Conservation (phyloP, 1,140 invertebrate genomes). For the Stegodyphus dumicola region DNA sequence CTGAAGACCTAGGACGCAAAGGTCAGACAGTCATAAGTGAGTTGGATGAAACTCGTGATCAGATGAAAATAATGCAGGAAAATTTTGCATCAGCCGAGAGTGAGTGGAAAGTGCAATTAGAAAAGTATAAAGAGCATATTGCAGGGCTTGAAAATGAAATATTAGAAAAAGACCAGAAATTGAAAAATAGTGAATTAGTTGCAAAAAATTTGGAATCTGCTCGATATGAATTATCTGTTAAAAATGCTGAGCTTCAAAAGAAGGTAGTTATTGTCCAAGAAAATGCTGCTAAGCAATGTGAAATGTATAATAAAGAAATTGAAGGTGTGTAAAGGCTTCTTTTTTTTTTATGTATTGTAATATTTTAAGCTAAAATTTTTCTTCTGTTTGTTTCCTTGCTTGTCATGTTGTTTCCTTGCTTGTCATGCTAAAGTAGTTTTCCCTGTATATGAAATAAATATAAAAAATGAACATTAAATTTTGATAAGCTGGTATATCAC, state of each 20-base stretch:
- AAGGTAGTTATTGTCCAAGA: slow-evolving; percentile 68
- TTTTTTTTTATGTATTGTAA: background rate
- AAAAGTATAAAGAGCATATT: slow-evolving; percentile 68
- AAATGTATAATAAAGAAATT: slow-evolving; percentile 40
- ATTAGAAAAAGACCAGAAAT: slow-evolving; percentile 70
- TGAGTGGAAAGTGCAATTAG: slow-evolving; percentile 78
- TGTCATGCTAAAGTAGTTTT: background rate
- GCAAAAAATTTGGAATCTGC: slow-evolving; percentile 66
- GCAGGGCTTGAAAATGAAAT: slow-evolving; percentile 68
- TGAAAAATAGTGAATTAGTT: slow-evolving; percentile 63
- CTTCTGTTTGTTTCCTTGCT: background rate
- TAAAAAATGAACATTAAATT: too few relatives aligned
- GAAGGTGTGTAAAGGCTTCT: background rate
- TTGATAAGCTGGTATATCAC: too few relatives aligned
- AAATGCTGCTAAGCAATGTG: slow-evolving; percentile 47
- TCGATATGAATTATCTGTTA: slow-evolving; percentile 73
- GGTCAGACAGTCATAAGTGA: slow-evolving; percentile 76
- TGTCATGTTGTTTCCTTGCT: background rate
- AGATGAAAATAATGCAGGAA: slow-evolving; percentile 83
- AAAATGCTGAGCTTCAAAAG: slow-evolving; percentile 72
- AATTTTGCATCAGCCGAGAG: slow-evolving; percentile 79
- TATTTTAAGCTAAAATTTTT: background rate
- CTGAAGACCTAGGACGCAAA: slow-evolving; percentile 79
- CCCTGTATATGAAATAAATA: too few relatives aligned
- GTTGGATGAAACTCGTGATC: slow-evolving; percentile 81